Percentiles rank a stretch among this genome's conserved stretches.
phyloP scores from a whole-genome alignment of 2,888 invertebrate species.

The Lepetodrilus schrolli region DNA sequence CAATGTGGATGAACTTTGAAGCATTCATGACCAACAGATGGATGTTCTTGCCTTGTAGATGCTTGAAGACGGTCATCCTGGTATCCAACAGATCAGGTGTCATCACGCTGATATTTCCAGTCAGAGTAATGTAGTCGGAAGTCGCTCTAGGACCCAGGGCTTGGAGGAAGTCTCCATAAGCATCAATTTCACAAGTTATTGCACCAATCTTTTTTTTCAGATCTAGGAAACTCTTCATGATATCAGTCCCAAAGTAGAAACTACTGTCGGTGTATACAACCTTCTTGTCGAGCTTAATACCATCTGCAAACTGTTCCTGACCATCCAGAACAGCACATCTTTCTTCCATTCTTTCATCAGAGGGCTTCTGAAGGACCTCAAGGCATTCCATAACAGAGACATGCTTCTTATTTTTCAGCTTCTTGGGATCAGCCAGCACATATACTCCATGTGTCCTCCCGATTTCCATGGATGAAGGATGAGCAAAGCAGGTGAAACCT shows the following conservation, averaged over 20 bases:
- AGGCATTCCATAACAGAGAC: conserved; percentile 68
- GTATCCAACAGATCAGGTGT: conserved; percentile 61
- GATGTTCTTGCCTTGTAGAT: conserved; percentile 66
- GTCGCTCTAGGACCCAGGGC: conserved; percentile 72
- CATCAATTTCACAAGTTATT: conserved; percentile 76
- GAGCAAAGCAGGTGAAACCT: conserved; percentile 76
- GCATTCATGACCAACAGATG: conserved; percentile 71
- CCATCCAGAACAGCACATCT: conserved; percentile 70
- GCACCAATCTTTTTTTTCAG: conserved; percentile 67
- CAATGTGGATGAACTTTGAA: conserved; percentile 76
- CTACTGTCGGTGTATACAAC: conserved; percentile 76
- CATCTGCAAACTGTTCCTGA: conserved; percentile 48
- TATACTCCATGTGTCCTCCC: conserved; percentile 77
- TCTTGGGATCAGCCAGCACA: conserved; percentile 66
- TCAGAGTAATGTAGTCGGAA: conserved; percentile 66
- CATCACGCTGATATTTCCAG: conserved; percentile 63
- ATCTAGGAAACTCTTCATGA: conserved; percentile 69
- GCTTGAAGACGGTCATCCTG: conserved; percentile 65
- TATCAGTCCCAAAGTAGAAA: conserved; percentile 75
- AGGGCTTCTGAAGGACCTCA: conserved; percentile 76
- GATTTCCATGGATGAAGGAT: conserved; percentile 74
- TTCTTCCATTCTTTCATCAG: conserved; percentile 70
- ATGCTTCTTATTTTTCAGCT: conserved; percentile 46
- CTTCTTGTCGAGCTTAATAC: conserved; percentile 47
- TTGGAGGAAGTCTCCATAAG: conserved; percentile 77